These are phyloP conservation scores for Tenthredo livida DNA, from an alignment of 2,888 invertebrate species.

Conservation along the genomic window DNA sequence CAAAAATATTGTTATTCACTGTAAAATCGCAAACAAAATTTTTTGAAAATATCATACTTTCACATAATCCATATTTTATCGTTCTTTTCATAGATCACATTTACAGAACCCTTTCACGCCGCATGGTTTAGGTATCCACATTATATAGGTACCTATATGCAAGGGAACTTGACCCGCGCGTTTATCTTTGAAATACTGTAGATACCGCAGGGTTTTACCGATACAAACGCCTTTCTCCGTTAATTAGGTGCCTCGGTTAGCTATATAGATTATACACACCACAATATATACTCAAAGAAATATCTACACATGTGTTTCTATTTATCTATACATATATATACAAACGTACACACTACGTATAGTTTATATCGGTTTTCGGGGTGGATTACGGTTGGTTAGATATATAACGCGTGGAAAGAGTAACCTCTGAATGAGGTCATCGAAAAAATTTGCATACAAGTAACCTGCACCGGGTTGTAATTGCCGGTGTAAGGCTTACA, in stretches of 20 bases:
- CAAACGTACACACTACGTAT: not conserved
- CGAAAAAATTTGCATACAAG: constrained; percentile 52
- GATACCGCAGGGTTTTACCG: constrained; percentile 5
- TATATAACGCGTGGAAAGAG: not conserved
- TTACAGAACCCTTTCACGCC: too few species aligned
- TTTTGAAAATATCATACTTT: not conserved
- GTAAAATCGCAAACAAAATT: not conserved
- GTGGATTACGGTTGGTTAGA: not conserved
- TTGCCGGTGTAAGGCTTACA: constrained; percentile 53
- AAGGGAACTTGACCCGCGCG: not conserved
- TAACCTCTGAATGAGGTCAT: constrained; percentile 50
- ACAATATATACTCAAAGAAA: too few species aligned
- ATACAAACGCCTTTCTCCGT: constrained; percentile 44
- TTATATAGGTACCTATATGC: too few species aligned
- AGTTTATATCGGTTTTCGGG: not conserved
- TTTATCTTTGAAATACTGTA: not conserved
- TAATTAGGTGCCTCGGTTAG: constrained; percentile 33
- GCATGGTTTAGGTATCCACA: too few species aligned
- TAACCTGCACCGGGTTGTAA: constrained; percentile 49
- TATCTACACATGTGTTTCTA: not conserved
- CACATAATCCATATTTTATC: not conserved
- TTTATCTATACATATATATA: not conserved
- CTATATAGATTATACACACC: not conserved
- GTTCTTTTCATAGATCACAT: not conserved
- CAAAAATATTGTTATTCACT: not conserved